Conservation (phyloP, 2,113 vertebrate genomes). For the Osmerus mordax region DNA sequence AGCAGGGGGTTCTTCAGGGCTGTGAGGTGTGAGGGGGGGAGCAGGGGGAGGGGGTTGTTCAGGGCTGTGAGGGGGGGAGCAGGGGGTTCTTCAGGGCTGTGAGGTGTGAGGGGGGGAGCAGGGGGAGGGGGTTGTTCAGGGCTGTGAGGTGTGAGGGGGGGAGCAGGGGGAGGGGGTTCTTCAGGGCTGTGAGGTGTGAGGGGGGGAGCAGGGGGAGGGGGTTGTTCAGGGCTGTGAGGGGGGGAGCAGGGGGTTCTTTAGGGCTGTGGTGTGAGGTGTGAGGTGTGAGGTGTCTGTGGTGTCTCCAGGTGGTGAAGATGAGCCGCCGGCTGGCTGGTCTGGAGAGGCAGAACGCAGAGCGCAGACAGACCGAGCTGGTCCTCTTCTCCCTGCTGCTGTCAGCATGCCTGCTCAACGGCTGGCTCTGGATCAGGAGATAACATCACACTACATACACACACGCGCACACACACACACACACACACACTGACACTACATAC, state of each 20-base stretch:
- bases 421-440: conserved; percentile 79
- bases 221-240: no score
- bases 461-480: background rate
- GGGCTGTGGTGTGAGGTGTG: background rate
- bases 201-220: no score
- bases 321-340: conserved; percentile 59
- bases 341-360: conserved; percentile 65
- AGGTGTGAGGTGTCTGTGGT: background rate
- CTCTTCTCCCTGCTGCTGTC: conserved; percentile 71
- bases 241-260: no score
- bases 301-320: conserved; percentile 69
- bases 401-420: conserved; percentile 68
- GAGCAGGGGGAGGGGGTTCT: no score
- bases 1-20: no score
- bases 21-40: no score
- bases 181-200: background rate
- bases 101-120: no score
- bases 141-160: no score
- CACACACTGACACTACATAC: background rate
- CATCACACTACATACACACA: background rate
- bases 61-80: no score
- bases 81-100: no score
- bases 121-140: no score
- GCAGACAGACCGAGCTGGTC: conserved; percentile 65
- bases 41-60: no score